Base-by-base conservation (phyloP, 2,888 invertebrate species). In the Mesochorus sp. region DNA sequence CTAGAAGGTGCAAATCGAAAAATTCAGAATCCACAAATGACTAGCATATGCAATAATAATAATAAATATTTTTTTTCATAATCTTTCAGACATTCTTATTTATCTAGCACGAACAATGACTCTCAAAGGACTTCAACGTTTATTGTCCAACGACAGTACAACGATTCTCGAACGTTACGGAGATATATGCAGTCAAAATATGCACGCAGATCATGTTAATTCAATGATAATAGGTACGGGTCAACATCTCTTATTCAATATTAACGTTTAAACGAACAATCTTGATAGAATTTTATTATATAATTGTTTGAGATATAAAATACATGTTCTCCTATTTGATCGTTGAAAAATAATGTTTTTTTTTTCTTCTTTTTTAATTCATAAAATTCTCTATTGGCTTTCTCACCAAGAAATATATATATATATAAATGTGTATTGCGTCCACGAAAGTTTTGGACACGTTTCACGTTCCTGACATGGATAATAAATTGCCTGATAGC, bases 171-270 rank as follows among this genome's bases (percentile, higher is more conserved):
- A 90, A 79, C 86, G 87, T 55, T 91, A 90, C 74, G 88, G 88
- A 14, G 91, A 90, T 68, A 85, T 90, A 79, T 91, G 91, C 61
- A 88, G 86, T 77, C 89, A 90, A 80, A 88, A 89, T 31, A 88
- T 90, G 80, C 90, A 90, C 59, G 91, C 91, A 3, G 91, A 91
- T 82, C 90, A 91, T 59, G 91, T 91, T 3, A 90, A 90, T 76
- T 88, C 90, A 12, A 86, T 91, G 72, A 90, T 91, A 51, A 91
- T 91, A 82, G 90, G 90, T 81, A 91, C 91, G 64, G 90, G 91
- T 14, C 89, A 91, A 74, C 91, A 91, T 82, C 86, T 91, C 71
- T 78, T 90, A 76, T 85, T 88, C 26, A 88, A 88, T 73, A 80
- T 89, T 76, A 90, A 88, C 84, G 85, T 86, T 77, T 87, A 62